These are phyloP conservation scores for Yoshiicerus persimilis DNA, from an alignment of 1,140 invertebrate genomes.

Conservation along the genomic window DNA sequence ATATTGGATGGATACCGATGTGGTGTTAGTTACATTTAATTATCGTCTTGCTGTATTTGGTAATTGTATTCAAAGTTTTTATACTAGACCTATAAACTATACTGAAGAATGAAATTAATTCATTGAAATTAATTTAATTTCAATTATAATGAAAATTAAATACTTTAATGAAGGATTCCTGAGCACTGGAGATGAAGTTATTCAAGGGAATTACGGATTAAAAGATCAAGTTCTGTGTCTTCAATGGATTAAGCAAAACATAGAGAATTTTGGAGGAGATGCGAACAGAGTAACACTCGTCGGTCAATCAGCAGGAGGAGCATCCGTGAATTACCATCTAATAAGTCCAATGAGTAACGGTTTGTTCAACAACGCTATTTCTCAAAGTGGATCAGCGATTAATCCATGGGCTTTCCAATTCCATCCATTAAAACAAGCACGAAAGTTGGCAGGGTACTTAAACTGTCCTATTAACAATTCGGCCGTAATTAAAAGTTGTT, in stretches of 20 bases:
- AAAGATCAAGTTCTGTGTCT: slow-evolving; percentile 10
- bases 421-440: slow-evolving; percentile 10
- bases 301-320: background rate
- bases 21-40: background rate
- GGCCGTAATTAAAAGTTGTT: background rate
- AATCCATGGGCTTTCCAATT: slow-evolving; percentile 6
- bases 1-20: background rate
- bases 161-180: slow-evolving; percentile 26
- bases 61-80: no score
- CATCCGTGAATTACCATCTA: background rate
- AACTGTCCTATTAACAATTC: background rate
- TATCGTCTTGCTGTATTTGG: background rate
- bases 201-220: slow-evolving; percentile 47
- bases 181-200: background rate
- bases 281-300: background rate
- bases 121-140: no score
- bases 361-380: slow-evolving; percentile 22
- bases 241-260: background rate
- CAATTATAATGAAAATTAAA: no score
- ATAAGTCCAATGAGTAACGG: background rate
- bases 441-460: background rate
- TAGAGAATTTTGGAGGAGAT: background rate
- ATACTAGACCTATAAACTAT: no score
- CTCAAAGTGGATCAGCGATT: slow-evolving; percentile 22
- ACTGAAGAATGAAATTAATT: no score